Evolutionary conservation across 2,888 invertebrate genomes (phyloP), one percentile per base, ranked within the genome.

Genomic region (Allophyes oxyacanthae): DNA sequence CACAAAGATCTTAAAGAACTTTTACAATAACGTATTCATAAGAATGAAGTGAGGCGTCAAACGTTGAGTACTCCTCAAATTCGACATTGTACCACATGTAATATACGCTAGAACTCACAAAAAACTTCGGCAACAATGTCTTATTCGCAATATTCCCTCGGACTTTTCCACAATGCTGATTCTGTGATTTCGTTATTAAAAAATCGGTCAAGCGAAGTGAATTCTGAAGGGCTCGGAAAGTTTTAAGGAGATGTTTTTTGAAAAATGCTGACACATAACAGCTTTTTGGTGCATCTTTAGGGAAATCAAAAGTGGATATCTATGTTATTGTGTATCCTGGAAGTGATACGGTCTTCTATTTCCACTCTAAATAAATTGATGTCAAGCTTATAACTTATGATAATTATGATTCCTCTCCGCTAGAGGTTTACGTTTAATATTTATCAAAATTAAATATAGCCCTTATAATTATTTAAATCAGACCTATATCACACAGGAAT

Each of bases 171-270:
- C 51, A n/a, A 32, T 28, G 59, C 66, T 60, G 72, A 72, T 55
- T 66, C 70, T 40, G 56, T 70, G 58, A 59, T 60, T 70, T 63
- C 32, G 38, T 57, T 63, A 66, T 69, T 66, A 57, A 73, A 66
- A 69, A 68, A 49, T 28, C 58, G 57, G 52, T 49, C 52, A 57
- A 52, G 58, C 42, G 44, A 15, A 30, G 34, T 33, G 11, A 9
- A n/a, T 44, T 45, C 10, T 25, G 25, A 11, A 10, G 14, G 50
- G 49, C 46, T 43, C 45, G 0, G 38, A 2, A 9, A 6, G 8
- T 32, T 33, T 57, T 36, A 1, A 36, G 2, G 8, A 20, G 7
- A 5, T 25, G 6, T 11, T 7, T 0, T n/a, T 41, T 25, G n/a
- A 20, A 6, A 11, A 28, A 6, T n/a, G n/a, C 1, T 8, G 8